Conservation (phyloP, 1,140 invertebrate species). For the Calephelis virginiensis region DNA sequence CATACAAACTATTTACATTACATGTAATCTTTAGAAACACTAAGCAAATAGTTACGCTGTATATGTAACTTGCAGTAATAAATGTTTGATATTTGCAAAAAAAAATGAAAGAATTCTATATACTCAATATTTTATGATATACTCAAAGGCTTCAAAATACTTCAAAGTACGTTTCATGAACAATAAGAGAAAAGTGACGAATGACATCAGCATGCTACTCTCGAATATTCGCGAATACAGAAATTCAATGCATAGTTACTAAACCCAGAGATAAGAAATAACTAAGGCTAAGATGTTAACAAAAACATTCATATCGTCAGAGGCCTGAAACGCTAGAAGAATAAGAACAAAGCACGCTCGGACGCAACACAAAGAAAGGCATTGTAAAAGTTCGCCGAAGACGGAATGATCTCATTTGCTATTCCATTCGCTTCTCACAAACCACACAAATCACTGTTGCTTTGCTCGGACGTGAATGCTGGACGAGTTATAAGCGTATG, state of each 20-base stretch:
- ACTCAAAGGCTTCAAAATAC: too few species aligned
- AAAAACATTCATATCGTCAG: neutral
- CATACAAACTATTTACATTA: too few species aligned
- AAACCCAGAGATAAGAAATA: neutral
- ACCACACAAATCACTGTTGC: constrained; percentile 55
- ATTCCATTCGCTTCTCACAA: constrained; percentile 56
- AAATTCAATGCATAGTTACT: neutral
- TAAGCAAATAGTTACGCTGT: too few species aligned
- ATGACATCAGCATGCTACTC: too few species aligned
- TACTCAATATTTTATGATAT: too few species aligned
- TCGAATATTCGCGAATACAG: too few species aligned
- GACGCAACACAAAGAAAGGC: constrained; percentile 23
- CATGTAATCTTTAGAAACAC: too few species aligned
- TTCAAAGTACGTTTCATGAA: too few species aligned
- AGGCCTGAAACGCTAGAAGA: constrained; percentile 22
- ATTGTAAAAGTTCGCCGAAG: constrained; percentile 31
- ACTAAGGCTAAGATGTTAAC: neutral
- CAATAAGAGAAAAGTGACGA: too few species aligned
- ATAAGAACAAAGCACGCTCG: constrained; percentile 29
- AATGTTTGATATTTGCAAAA: too few species aligned
- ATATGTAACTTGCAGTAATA: too few species aligned
- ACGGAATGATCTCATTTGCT: constrained; percentile 55
- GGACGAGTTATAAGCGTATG: constrained; percentile 21
- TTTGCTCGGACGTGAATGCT: constrained; percentile 25
- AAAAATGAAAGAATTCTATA: too few species aligned